A percentile compares a stretch with the other conserved stretches of the same genome.
Conservation (phyloP, 2,113 vertebrate genomes). For the Elaphurus davidianus region DNA sequence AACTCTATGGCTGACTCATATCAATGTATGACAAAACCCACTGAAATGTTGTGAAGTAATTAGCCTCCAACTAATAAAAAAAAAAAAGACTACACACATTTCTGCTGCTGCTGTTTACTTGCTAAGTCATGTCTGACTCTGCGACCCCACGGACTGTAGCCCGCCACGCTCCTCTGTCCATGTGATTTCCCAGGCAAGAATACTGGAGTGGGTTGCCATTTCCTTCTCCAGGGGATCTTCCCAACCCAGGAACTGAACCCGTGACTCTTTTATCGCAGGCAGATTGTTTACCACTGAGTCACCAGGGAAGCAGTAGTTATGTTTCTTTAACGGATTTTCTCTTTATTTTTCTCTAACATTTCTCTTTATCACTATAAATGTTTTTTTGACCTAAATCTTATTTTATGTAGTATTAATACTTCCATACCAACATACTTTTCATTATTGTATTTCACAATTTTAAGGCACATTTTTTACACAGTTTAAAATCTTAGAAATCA, state of each 20-base stretch:
- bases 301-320: background rate
- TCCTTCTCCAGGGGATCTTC: background rate
- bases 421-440: background rate
- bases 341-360: background rate
- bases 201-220: background rate
- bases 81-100: background rate
- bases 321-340: background rate
- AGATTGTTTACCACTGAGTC: background rate
- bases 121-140: background rate
- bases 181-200: background rate
- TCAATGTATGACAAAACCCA: too few relatives aligned
- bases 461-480: background rate
- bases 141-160: background rate
- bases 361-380: background rate
- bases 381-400: background rate
- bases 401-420: background rate
- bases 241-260: background rate
- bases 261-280: background rate
- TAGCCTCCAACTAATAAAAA: too few relatives aligned
- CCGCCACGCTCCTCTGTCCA: background rate
- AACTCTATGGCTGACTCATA: too few relatives aligned
- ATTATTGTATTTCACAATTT: background rate
- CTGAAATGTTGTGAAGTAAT: too few relatives aligned
- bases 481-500: background rate
- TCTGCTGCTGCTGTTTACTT: background rate